Percentiles rank a stretch among this genome's conserved stretches.
Conservation (phyloP, 2,113 vertebrate genomes). For the Bubo scandiacus region DNA sequence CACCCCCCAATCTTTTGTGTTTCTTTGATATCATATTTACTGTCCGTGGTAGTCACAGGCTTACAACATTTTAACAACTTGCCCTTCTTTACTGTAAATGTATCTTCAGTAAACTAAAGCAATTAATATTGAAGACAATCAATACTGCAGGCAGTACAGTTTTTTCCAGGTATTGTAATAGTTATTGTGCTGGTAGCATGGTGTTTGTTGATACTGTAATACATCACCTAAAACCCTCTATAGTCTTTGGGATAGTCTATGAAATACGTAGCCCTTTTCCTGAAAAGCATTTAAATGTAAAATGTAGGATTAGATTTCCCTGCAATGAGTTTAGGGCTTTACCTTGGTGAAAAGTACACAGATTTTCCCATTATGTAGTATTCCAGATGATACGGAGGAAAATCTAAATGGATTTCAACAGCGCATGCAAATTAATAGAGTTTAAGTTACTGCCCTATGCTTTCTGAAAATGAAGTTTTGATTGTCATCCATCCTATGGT, state of each 20-base stretch:
- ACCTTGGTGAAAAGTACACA: background rate
- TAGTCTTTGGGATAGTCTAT: background rate
- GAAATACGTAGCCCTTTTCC: background rate
- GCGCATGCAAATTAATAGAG: accelerated
- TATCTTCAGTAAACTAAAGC: background rate
- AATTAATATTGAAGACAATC: background rate
- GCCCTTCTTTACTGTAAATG: background rate
- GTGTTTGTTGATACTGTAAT: background rate
- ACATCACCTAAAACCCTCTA: background rate
- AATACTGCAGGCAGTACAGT: background rate
- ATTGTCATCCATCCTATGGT: background rate
- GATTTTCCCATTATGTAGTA: background rate
- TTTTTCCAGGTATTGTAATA: background rate
- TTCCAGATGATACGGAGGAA: background rate
- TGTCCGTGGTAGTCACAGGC: background rate
- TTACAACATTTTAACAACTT: background rate
- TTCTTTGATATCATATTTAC: background rate
- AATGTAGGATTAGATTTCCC: background rate
- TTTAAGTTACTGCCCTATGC: background rate
- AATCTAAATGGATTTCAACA: background rate
- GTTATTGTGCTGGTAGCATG: background rate
- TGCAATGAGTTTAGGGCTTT: background rate
- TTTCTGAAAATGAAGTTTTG: background rate
- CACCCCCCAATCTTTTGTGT: background rate
- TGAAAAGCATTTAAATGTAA: background rate